phyloP scores from a whole-genome alignment of 2,797 vertebrate genomes.

The Odontamblyopus lacepedii region DNA sequence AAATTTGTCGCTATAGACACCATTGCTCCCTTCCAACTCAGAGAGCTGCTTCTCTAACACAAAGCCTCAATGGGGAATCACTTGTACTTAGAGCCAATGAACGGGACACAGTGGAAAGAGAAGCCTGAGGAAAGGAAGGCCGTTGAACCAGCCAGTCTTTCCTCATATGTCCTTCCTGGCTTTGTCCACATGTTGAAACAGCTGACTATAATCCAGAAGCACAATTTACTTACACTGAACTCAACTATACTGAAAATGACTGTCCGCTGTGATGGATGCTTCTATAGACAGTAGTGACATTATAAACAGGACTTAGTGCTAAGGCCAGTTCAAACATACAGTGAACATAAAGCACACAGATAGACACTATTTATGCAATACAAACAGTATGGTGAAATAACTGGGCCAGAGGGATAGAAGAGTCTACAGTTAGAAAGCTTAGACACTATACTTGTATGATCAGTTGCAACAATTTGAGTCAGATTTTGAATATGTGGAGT shows the following conservation, averaged over 20 bases:
- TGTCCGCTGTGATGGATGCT: conserved; percentile 9
- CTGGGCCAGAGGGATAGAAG: conserved; percentile 40
- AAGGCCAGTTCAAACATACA: conserved; percentile 27
- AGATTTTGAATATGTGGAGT: too few species aligned
- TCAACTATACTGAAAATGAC: conserved; percentile 13
- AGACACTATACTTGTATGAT: background rate
- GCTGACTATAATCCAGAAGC: background rate
- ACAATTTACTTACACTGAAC: background rate
- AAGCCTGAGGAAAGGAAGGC: conserved; percentile 9
- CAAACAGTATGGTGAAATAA: conserved; percentile 25
- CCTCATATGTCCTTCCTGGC: conserved; percentile 6
- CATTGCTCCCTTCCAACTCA: conserved; percentile 27
- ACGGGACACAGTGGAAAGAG: conserved; percentile 1
- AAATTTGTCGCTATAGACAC: conserved; percentile 22
- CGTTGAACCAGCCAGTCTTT: conserved; percentile 12
- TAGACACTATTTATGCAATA: conserved; percentile 34
- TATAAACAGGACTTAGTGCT: conserved; percentile 35
- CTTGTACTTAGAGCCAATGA: background rate
- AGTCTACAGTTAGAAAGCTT: background rate
- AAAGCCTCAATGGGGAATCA: conserved; percentile 1
- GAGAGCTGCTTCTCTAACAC: conserved; percentile 17
- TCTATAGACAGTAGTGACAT: conserved; percentile 5
- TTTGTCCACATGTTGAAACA: conserved; percentile 11
- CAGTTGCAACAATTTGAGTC: too few species aligned
- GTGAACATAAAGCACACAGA: conserved; percentile 14